Evolutionary conservation across 2,888 invertebrate genomes (phyloP), one percentile per base, ranked within the genome.

Genomic region (Anthrax anthrax): DNA sequence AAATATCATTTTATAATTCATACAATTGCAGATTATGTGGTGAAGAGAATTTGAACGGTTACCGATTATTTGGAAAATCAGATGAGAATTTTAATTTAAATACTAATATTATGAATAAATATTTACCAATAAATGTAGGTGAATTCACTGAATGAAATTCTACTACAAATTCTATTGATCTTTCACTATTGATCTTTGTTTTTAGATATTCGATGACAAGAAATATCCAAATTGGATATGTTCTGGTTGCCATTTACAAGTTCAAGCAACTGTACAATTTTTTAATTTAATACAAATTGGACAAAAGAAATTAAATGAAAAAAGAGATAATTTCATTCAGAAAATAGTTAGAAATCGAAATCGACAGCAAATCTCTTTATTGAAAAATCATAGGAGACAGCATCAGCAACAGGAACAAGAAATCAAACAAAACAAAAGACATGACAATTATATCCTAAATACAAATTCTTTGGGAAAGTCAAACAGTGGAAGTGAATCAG

Each of bases 11-110:
- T 2, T 45, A 76, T 62, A 76, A 82, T 70, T 81, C 81, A 55
- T 73, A 73, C 53, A 73, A 80, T 70, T 85, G 85, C 70, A 75
- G 84, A 68, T 74, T 85, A 65, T 85, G 85, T 71, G 81, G 77
- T 18, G 78, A 78, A 70, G 76, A 80, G 70, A 82, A 81, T 69
- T 71, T 74, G 56, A 78, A 78, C 62, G 80, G 80, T 50, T 76
- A 78, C 54, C 69, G 74, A 59, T 69, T 84, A 62, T 84, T 77
- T 70, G 72, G 74, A 55, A 73, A 74, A 63, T 73, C 74, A 67
- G 75, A 73, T 55, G 70, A 72, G 55, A 75, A 76, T 70, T 71
- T 83, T 63, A 71, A 76, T 65, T 71, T 72, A 23, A 6, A 8
- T 23, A 23, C 8, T 8, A 6, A 23, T 53, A 67, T 81, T 60